Evolutionary conservation across 2,888 invertebrate genomes (phyloP), one percentile per base, ranked within the genome.

Genomic region (Pammene fasciana): DNA sequence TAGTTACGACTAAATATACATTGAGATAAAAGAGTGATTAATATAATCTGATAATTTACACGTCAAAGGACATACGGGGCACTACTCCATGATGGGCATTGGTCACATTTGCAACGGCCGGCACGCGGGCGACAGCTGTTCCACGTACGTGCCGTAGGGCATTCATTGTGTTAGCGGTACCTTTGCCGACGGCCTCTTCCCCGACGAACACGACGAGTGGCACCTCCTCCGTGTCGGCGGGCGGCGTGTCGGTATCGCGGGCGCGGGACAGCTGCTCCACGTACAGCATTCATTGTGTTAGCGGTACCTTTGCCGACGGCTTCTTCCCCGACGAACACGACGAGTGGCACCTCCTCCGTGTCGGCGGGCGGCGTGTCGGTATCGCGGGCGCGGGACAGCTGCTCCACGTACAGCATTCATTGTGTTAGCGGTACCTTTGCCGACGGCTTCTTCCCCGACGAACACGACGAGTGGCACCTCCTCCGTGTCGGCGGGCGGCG

Each of bases 261-360:
- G 11, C 11, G 43, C 92, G 0, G 89, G 86, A 43, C 8, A 43
- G 11, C 43, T 43, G 43, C 11, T 43, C 43, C 43, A 43, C 0
- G 11, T 11, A 43, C 13, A 1, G n/a, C n/a, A 8, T 5, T 43
- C 10, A 26, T 3, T 48, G 9, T 48, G 46, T 9, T 48, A 8
- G 7, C 9, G 46, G 2, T 75, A 90, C 90, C 89, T 89, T 91
- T 91, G 1, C 90, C 91, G 11, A 57, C 43, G 10, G 38, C 56
- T 9, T 18, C 8, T 18, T 59, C 11, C 11, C 59, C 34, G 4
- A 59, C n/a, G n/a, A 59, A 13, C 13, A 48, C 14, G 6, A 46
- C 14, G 0, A 45, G 34, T 11, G 46, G 14, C 14, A 36, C 81
- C 52, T 89, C 88, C 0, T 79, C 83, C 36, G 85, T 87, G 71